Base-by-base conservation (phyloP, 2,113 vertebrate genomes). In the Cyprinodon tularosa region DNA sequence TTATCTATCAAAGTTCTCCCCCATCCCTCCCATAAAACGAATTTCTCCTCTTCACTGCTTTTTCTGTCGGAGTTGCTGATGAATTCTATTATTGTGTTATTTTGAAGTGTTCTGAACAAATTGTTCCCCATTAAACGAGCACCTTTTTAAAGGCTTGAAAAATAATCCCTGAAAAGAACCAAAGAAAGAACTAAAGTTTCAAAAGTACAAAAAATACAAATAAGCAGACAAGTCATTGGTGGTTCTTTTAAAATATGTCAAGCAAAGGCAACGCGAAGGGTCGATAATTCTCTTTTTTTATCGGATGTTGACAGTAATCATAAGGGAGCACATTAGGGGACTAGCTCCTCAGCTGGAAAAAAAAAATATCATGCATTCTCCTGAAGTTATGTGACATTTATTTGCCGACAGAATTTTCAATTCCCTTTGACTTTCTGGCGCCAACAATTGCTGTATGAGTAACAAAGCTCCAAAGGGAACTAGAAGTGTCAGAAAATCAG, bases 1-100 rank as follows among this genome's bases (percentile, higher is more conserved):
- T 92, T 91, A 92, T 92, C 91, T 92, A 76, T 85, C 81, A 76
- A 82, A 89, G 88, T 84, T 60, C 84, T 84, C 77, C 80, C 50
- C 83, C 81, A 84, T 85, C 86, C 79, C 84, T 86, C 74, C 69
- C 76, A 80, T 83, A 84, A 89, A 88, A 90, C 88, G 83, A 90
- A 89, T 86, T 90, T 90, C 87, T 90, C 82, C 84, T 82, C 90
- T 90, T 85, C 85, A 72, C 79, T 86, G 90, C 86, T 76, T 85
- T 85, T 72, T 73, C n/a, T 60, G 77, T 29, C 37, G 13, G 66
- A 88, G 83, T 83, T 70, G 50, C 53, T 86, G 72, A 82, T 73
- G 75, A 88, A 81, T 89, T 84, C 76, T 71, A 72, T 72, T 69
- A 39, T 57, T 38, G 60, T 79, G 44, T 88, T 82, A 85, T 88